A percentile compares a stretch with the other conserved stretches of the same genome.
These are phyloP conservation scores for Agrotis segetum DNA, from an alignment of 2,888 invertebrate genomes.

Conservation along the genomic window DNA sequence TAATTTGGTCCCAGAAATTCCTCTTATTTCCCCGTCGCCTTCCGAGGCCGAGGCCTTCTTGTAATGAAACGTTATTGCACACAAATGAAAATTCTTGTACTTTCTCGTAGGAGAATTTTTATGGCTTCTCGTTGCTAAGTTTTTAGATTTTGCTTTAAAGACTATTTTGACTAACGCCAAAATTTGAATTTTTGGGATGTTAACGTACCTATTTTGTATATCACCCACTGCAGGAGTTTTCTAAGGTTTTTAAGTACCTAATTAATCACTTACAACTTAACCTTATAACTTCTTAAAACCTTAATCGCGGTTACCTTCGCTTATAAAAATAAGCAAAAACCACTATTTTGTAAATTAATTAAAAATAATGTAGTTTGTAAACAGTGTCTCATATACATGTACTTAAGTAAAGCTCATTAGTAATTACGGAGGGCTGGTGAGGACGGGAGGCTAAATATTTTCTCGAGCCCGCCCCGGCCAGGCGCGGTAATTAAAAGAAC, in stretches of 20 bases:
- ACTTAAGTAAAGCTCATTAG: slow-evolving; percentile 86
- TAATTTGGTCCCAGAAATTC: slow-evolving; percentile 79
- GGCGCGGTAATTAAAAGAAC: slow-evolving; percentile 87
- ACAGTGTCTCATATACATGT: slow-evolving; percentile 68
- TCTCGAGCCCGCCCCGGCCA: slow-evolving; percentile 71
- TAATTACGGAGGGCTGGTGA: slow-evolving; percentile 85
- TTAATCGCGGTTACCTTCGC: slow-evolving; percentile 14
- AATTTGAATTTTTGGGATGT: not conserved
- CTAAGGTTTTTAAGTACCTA: not conserved
- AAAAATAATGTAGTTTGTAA: slow-evolving; percentile 64
- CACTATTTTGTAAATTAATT: slow-evolving; percentile 58
- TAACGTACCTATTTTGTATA: not conserved
- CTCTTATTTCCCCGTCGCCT: slow-evolving; percentile 69
- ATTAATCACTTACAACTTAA: not conserved
- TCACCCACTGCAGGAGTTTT: not conserved
- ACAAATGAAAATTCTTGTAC: slow-evolving; percentile 66
- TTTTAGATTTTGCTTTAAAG: not conserved
- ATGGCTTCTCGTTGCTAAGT: not conserved
- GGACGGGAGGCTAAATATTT: slow-evolving; percentile 88
- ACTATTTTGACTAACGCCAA: not conserved
- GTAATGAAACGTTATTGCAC: slow-evolving; percentile 73
- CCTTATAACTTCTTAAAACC: not conserved
- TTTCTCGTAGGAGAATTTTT: slow-evolving; percentile 23
- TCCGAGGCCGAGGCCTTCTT: slow-evolving; percentile 72
- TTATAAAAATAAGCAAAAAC: slow-evolving; percentile 61